These are phyloP conservation scores for Osmerus eperlanus DNA, from an alignment of 2,113 vertebrate species.

Conservation along the genomic window DNA sequence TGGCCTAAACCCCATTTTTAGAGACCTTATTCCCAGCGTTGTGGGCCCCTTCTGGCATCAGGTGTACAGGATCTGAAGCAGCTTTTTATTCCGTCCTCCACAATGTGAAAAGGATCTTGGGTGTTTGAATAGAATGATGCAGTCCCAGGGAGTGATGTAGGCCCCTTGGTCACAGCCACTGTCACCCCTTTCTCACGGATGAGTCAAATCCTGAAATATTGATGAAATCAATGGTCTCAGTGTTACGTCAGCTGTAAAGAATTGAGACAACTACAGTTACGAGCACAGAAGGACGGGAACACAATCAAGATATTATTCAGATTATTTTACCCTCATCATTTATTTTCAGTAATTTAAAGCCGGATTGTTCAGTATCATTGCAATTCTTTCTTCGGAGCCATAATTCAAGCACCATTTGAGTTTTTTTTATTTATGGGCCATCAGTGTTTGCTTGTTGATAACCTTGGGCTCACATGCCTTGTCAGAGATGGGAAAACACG, in stretches of 20 bases:
- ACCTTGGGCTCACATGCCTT: constrained; percentile 25
- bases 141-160: constrained; percentile 9
- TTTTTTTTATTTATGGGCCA: constrained; percentile 23
- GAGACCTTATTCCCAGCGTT: background rate
- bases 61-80: background rate
- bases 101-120: background rate
- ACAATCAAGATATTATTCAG: constrained; percentile 31
- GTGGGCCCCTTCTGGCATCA: background rate
- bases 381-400: constrained; percentile 4
- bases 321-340: constrained; percentile 1
- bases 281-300: background rate
- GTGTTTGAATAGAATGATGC: background rate
- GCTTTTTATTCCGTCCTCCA: background rate
- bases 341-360: background rate
- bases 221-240: constrained; percentile 27
- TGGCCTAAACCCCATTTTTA: background rate
- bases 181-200: constrained; percentile 5
- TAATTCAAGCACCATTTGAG: constrained; percentile 13
- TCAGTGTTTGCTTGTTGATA: constrained; percentile 19
- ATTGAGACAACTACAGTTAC: constrained; percentile 12
- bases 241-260: constrained; percentile 17
- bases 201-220: constrained; percentile 15
- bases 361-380: background rate
- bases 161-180: constrained; percentile 9
- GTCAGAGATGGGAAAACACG: constrained; percentile 33